Conservation (phyloP, 2,113 vertebrate genomes). For the Panurus biarmicus region DNA sequence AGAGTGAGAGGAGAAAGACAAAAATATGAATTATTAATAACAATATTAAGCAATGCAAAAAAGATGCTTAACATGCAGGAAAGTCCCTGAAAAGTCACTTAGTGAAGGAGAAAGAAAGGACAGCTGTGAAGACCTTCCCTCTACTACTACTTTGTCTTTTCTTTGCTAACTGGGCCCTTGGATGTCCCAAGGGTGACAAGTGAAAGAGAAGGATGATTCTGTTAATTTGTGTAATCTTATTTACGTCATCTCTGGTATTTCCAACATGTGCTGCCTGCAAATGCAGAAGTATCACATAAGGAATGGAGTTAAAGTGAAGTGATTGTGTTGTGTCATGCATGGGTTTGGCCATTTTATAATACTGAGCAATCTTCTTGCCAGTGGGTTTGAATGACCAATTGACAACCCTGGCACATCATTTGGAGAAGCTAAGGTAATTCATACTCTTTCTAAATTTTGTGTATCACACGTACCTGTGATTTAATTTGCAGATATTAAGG, state of each 20-base stretch:
- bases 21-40: conserved; percentile 81
- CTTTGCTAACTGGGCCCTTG: background rate
- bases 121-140: conserved; percentile 12
- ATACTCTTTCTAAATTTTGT: background rate
- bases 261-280: background rate
- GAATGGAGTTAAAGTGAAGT: background rate
- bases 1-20: conserved; percentile 73
- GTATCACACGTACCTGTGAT: background rate
- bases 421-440: background rate
- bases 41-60: conserved; percentile 74
- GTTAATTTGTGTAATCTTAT: background rate
- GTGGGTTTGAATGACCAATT: background rate
- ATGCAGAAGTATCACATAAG: background rate
- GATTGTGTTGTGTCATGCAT: background rate
- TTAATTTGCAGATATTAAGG: background rate
- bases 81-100: conserved; percentile 68
- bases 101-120: conserved; percentile 60
- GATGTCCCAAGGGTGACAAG: background rate
- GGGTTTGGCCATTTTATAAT: background rate
- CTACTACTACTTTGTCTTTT: background rate
- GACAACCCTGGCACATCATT: background rate
- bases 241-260: background rate
- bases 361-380: background rate
- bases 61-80: conserved; percentile 69
- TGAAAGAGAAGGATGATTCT: background rate